Percentiles rank a stretch among this genome's conserved stretches.
phyloP scores from a whole-genome alignment of 2,888 invertebrate genomes.

The Tiliacea citrago region DNA sequence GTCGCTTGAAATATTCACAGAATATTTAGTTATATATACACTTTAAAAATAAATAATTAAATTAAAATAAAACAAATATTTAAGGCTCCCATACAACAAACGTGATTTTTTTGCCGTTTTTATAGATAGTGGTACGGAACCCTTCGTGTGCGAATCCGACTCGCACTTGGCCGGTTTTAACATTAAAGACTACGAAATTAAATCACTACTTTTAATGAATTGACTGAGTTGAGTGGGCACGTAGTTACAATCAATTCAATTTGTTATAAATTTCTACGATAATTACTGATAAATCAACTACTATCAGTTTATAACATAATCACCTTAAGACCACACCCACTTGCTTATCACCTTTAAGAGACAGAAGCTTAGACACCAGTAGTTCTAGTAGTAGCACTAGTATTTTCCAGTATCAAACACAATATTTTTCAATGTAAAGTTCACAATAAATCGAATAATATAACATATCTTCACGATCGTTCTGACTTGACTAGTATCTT shows the following conservation, averaged over 20 bases:
- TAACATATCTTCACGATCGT: neutral
- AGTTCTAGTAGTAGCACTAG: too few species aligned
- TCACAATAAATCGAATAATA: slow-evolving; percentile 2
- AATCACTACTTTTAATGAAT: neutral
- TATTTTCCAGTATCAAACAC: neutral
- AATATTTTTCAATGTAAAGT: neutral
- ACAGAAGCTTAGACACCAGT: neutral
- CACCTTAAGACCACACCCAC: too few species aligned
- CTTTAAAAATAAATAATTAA: too few species aligned
- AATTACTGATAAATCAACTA: neutral
- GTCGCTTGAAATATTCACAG: too few species aligned
- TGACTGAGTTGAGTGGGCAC: too few species aligned
- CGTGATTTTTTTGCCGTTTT: too few species aligned
- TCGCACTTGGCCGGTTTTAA: too few species aligned
- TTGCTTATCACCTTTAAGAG: neutral
- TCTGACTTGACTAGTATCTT: slow-evolving; percentile 4
- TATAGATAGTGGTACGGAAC: too few species aligned
- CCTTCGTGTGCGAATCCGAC: too few species aligned
- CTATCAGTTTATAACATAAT: neutral
- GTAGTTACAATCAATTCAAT: neutral
- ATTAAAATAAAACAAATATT: too few species aligned
- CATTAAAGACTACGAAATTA: neutral
- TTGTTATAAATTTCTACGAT: neutral
- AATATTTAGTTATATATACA: too few species aligned
- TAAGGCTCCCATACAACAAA: too few species aligned